Evolutionary conservation across 2,888 invertebrate genomes (phyloP).

Genomic region (Geotrupes spiniger): DNA sequence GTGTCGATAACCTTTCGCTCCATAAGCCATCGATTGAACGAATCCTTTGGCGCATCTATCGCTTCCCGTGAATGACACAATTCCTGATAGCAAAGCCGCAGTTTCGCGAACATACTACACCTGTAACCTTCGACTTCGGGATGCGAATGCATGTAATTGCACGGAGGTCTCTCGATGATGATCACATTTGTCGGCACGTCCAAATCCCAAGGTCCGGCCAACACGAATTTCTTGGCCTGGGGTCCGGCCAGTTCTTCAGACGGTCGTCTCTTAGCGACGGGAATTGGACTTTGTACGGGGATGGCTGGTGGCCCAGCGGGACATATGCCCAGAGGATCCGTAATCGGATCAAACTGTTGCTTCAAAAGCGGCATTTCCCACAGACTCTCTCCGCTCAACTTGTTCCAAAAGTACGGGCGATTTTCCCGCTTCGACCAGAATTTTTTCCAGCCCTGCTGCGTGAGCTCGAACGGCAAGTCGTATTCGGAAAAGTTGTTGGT

Average conservation of each 20-base stretch:
- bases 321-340: constrained; percentile 82
- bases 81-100: constrained; percentile 90
- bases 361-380: constrained; percentile 88
- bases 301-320: constrained; percentile 41
- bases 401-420: constrained; percentile 95
- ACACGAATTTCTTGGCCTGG: constrained; percentile 78
- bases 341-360: constrained; percentile 84
- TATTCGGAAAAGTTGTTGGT: constrained; percentile 49
- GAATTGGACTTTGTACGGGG: constrained; percentile 50
- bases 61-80: constrained; percentile 88
- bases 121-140: constrained; percentile 90
- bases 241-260: constrained; percentile 73
- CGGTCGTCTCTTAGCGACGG: constrained; percentile 69
- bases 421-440: constrained; percentile 96
- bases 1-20: constrained; percentile 89
- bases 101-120: constrained; percentile 76
- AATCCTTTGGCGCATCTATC: constrained; percentile 94
- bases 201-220: constrained; percentile 93
- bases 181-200: constrained; percentile 91
- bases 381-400: constrained; percentile 90
- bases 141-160: constrained; percentile 85
- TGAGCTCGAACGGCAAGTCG: constrained; percentile 62
- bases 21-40: constrained; percentile 95
- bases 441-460: constrained; percentile 92
- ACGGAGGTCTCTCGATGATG: constrained; percentile 81